Evolutionary conservation across 2,797 vertebrate species (phyloP), one percentile per base, ranked within the genome.

Genomic region (Microchirus variegatus): DNA sequence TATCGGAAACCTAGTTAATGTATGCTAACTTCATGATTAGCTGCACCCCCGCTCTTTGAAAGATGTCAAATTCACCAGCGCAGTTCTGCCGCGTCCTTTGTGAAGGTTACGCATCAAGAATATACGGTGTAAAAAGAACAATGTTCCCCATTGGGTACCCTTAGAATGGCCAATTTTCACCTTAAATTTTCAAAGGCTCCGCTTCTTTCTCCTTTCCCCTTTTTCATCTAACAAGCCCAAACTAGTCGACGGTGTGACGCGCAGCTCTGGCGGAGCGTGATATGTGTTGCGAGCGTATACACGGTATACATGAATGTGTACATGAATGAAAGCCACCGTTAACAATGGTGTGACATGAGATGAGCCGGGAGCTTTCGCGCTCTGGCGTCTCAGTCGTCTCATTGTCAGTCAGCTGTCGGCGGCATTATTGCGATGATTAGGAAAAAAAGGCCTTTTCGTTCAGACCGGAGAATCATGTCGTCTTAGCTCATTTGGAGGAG

Each of bases 351-450:
- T 36, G 35, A 78, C 77, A 67, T 68, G 72, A 88, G 86, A 70
- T 40, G 81, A 81, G 77, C 71, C 54, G 59, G 55, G 75, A 57
- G 78, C 75, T 65, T 65, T 67, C 59, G 3, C 73, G 65, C 63
- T 61, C 70, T 13, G 41, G 41, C 35, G 52, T 26, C n/a, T n/a
- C n/a, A 31, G 75, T 67, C 60, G 75, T 72, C 77, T 84, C 84
- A 57, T 78, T 84, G 85, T 89, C 84, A 85, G 80, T 87, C 88
- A 79, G 66, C 79, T 85, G 85, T 85, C 84, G 68, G 68, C 55
- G 5, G 66, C 49, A 49, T 89, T 78, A 83, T 76, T 85, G 70
- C 31, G 22, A 73, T 89, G 80, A 88, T 87, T 68, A 87, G 82
- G 69, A 70, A 51, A 77, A 70, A 51, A 77, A 64, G 56, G 64